These are phyloP conservation scores for Esox masquinongy DNA, from an alignment of 2,797 vertebrate genomes.

Conservation along the genomic window DNA sequence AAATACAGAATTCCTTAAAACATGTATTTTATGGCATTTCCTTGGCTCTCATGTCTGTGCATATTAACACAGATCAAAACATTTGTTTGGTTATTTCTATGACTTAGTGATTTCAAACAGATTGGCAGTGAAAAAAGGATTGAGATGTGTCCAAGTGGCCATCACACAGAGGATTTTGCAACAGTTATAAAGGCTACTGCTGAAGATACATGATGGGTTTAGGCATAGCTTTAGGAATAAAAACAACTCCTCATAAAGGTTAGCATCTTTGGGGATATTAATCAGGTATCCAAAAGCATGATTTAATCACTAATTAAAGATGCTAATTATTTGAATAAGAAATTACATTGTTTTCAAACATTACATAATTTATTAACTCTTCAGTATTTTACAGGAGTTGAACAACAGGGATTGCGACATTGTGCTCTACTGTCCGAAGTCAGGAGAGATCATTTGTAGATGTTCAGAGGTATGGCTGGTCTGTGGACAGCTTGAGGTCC, in stretches of 20 bases:
- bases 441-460: conserved; percentile 8
- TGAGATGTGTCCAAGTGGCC: too few relatives aligned
- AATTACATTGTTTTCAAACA: conserved; percentile 22
- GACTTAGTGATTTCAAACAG: too few relatives aligned
- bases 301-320: neutral
- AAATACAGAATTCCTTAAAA: too few relatives aligned
- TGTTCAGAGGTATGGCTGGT: conserved; percentile 86
- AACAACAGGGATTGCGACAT: conserved; percentile 13
- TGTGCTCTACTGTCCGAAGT: conserved; percentile 6
- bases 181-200: too few relatives aligned
- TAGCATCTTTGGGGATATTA: neutral
- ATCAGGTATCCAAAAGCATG: neutral
- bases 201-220: too few relatives aligned
- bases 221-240: too few relatives aligned
- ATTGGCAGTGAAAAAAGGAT: too few relatives aligned
- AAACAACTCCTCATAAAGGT: neutral
- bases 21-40: too few relatives aligned
- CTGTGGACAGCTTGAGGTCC: conserved; percentile 82
- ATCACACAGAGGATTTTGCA: too few relatives aligned
- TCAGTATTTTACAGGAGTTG: conserved; percentile 54
- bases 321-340: neutral
- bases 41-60: too few relatives aligned
- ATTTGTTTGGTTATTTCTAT: too few relatives aligned
- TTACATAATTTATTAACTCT: conserved; percentile 66
- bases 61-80: too few relatives aligned